Evolutionary conservation across 2,888 invertebrate genomes (phyloP).

Genomic region (Branchinecta sandiegonensis): DNA sequence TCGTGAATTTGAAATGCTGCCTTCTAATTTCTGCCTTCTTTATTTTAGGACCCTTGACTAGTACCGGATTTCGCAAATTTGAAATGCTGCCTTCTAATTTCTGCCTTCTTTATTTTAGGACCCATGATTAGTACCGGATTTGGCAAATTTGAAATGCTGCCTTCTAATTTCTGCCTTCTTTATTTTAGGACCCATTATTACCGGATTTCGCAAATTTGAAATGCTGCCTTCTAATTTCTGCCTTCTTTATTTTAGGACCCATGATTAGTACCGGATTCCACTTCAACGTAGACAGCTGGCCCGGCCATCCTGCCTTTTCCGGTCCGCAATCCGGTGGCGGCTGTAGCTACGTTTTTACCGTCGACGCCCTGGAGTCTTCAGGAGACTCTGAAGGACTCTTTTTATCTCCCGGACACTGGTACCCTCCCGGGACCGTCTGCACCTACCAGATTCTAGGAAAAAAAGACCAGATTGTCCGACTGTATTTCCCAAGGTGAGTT

Average conservation of each 20-base stretch:
- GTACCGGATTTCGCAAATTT: conserved; percentile 83
- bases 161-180: too few relatives aligned
- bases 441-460: conserved; percentile 77
- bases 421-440: conserved; percentile 80
- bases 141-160: too few relatives aligned
- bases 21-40: too few relatives aligned
- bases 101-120: conserved; percentile 36
- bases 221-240: too few relatives aligned
- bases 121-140: conserved; percentile 81
- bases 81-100: too few relatives aligned
- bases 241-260: conserved; percentile 43
- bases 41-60: conserved; percentile 55
- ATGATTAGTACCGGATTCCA: conserved; percentile 82
- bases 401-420: conserved; percentile 83
- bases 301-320: conserved; percentile 64
- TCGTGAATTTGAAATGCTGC: too few relatives aligned
- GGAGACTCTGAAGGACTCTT: conserved; percentile 40
- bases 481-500: conserved; percentile 69
- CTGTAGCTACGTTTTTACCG: conserved; percentile 24
- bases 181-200: conserved; percentile 55
- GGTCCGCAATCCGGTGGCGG: conserved; percentile 22
- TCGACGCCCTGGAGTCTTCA: conserved; percentile 21
- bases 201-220: too few relatives aligned
- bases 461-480: conserved; percentile 67
- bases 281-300: conserved; percentile 89